These are phyloP conservation scores for Montifringilla adamsi DNA, from an alignment of 2,113 vertebrate genomes.

Conservation along the genomic window DNA sequence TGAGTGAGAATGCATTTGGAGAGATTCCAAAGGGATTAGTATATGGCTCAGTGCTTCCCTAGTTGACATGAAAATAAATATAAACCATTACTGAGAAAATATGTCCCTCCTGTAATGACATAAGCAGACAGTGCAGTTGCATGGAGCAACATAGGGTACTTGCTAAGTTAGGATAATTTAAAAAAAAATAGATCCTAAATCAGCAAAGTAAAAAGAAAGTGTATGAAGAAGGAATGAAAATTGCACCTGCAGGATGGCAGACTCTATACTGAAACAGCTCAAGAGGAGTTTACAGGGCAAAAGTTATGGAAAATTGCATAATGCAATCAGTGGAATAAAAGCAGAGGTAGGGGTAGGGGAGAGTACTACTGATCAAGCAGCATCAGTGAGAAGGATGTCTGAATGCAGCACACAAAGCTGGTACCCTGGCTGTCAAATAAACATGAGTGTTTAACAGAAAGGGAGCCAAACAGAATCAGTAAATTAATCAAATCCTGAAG, in stretches of 20 bases:
- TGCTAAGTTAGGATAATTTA: not conserved
- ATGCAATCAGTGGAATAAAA: not conserved
- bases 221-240: not conserved
- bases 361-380: not conserved
- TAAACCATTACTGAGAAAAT: slow-evolving; percentile 6
- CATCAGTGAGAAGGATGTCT: not conserved
- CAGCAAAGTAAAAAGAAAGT: not conserved
- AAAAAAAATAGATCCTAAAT: not conserved
- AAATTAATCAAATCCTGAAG: not conserved
- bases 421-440: not conserved
- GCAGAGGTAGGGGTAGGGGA: not conserved
- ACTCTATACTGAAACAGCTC: not conserved
- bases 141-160: not conserved
- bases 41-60: not conserved
- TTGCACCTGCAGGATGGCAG: not conserved
- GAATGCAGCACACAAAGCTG: not conserved
- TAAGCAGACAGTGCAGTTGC: not conserved
- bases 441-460: not conserved
- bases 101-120: not conserved
- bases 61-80: not conserved
- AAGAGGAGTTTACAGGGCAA: not conserved
- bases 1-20: not conserved
- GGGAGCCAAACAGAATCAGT: not conserved
- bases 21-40: slow-evolving; percentile 5
- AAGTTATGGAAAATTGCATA: not conserved